phyloP scores from a whole-genome alignment of 2,888 invertebrate genomes.

The Branchipolynoe longqiensis region DNA sequence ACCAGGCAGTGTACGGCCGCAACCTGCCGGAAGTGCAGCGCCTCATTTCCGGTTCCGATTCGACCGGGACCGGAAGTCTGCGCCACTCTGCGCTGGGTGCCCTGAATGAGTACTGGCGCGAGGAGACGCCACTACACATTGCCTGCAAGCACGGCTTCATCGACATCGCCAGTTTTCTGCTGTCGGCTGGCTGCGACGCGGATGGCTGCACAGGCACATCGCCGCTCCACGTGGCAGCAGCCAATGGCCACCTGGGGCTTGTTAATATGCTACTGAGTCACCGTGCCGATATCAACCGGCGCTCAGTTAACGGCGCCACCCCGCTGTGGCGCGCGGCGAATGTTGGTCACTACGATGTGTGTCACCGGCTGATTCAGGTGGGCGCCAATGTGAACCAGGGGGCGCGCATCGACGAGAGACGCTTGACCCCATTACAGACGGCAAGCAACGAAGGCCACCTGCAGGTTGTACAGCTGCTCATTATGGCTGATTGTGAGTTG shows the following conservation, averaged over 20 bases:
- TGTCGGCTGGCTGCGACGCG: conserved; percentile 12
- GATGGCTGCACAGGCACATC: background rate
- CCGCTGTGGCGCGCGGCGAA: conserved; percentile 17
- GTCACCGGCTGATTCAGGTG: background rate
- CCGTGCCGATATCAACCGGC: conserved; percentile 29
- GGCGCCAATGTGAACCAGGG: conserved; percentile 20
- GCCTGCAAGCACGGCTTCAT: conserved; percentile 17
- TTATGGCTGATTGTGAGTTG: conserved; percentile 19
- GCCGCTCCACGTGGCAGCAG: conserved; percentile 45
- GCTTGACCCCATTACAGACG: conserved; percentile 25
- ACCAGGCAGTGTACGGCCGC: conserved; percentile 33
- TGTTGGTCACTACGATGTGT: background rate
- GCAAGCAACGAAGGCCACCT: conserved; percentile 41
- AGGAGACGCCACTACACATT: conserved; percentile 38
- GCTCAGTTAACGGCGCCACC: background rate
- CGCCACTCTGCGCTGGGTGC: background rate
- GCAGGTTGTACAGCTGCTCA: background rate
- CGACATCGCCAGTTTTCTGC: conserved; percentile 22
- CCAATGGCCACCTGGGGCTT: conserved; percentile 22
- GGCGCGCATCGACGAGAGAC: background rate
- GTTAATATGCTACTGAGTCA: conserved; percentile 42
- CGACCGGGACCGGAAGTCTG: background rate
- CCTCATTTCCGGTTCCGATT: background rate
- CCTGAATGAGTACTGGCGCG: conserved; percentile 28
- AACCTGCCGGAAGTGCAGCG: conserved; percentile 24